Evolutionary conservation across 2,888 invertebrate genomes (phyloP).

Genomic region (Beris chalybata): DNA sequence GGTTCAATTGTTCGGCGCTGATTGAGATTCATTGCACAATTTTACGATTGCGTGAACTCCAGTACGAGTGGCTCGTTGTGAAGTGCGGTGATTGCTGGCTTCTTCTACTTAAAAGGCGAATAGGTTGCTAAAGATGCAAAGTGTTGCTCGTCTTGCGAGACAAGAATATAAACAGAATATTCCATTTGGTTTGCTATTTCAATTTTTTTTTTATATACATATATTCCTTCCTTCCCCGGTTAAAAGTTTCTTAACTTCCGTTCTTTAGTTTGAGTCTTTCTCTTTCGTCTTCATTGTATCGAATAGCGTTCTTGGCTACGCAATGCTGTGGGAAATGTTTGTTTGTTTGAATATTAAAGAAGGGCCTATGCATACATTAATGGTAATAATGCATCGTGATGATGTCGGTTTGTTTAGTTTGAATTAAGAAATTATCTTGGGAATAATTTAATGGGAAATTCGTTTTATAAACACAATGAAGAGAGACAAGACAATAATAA

Average conservation of each 20-base stretch:
- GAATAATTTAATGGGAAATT: slow-evolving; percentile 11
- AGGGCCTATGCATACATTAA: slow-evolving; percentile 18
- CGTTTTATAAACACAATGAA: slow-evolving; percentile 2
- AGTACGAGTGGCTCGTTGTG: slow-evolving; percentile 1
- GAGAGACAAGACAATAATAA: too few species aligned
- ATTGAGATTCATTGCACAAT: slow-evolving; percentile 37
- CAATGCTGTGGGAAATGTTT: slow-evolving; percentile 6
- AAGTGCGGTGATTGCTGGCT: too few species aligned
- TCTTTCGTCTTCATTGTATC: not conserved
- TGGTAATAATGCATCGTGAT: slow-evolving; percentile 10
- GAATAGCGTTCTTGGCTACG: too few species aligned
- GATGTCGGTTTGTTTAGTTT: slow-evolving; percentile 9
- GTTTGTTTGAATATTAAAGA: not conserved
- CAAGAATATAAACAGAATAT: slow-evolving; percentile 16
- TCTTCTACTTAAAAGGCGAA: too few species aligned
- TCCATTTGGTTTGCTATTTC: slow-evolving; percentile 23
- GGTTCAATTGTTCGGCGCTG: slow-evolving; percentile 2
- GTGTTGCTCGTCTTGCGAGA: not conserved
- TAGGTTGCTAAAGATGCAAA: too few species aligned
- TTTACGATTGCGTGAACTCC: slow-evolving; percentile 36
- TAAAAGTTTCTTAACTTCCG: slow-evolving; percentile 28
- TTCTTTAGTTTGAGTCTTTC: not conserved
- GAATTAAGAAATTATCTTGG: slow-evolving; percentile 23
- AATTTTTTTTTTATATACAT: not conserved
- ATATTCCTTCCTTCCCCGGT: slow-evolving; percentile 9